These are phyloP conservation scores for Microtus californicus DNA, from an alignment of 2,797 vertebrate genomes.

Conservation along the genomic window DNA sequence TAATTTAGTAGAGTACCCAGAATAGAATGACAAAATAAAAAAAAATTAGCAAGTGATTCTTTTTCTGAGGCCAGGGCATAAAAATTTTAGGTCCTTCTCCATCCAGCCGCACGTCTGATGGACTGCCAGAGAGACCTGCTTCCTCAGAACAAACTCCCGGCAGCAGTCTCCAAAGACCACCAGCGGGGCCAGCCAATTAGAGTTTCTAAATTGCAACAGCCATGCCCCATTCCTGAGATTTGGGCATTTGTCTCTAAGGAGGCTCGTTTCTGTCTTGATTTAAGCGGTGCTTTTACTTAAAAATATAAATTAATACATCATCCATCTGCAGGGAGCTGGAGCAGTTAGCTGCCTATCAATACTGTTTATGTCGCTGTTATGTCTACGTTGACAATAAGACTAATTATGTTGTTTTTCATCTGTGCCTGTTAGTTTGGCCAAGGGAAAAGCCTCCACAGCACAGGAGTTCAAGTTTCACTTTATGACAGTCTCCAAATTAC, in stretches of 20 bases:
- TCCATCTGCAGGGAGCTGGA: conserved; percentile 46
- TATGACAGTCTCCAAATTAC: conserved; percentile 83
- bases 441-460: conserved; percentile 73
- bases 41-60: background rate
- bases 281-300: conserved; percentile 70
- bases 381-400: conserved; percentile 72
- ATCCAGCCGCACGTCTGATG: background rate
- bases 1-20: background rate
- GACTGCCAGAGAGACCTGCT: background rate
- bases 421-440: conserved; percentile 71
- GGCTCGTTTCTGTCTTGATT: conserved; percentile 7
- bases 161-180: conserved; percentile 25
- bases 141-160: background rate
- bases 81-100: background rate
- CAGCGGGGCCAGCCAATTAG: conserved; percentile 5
- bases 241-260: conserved; percentile 72
- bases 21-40: conserved; percentile 46
- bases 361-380: conserved; percentile 73
- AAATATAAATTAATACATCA: conserved; percentile 75
- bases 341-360: conserved; percentile 79
- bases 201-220: conserved; percentile 56
- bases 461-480: conserved; percentile 85
- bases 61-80: background rate
- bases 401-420: conserved; percentile 83
- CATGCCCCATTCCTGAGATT: conserved; percentile 60